A percentile compares a stretch with the other conserved stretches of the same genome.
Conservation (phyloP, 2,113 vertebrate species). For the Athene cunicularia region DNA sequence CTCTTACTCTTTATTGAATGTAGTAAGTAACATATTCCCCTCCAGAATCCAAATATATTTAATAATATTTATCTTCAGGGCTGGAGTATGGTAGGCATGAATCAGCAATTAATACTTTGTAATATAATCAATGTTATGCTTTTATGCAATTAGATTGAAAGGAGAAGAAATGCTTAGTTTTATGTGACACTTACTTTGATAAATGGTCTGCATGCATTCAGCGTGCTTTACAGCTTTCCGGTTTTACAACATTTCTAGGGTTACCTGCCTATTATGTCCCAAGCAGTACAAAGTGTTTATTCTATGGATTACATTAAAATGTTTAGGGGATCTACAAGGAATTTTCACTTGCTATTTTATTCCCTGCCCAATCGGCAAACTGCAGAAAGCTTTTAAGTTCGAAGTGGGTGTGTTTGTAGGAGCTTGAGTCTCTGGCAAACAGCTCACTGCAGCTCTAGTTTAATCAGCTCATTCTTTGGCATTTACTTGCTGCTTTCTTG, state of each 20-base stretch:
- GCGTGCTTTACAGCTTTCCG: neutral
- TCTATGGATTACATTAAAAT: neutral
- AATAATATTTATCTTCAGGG: neutral
- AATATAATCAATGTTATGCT: neutral
- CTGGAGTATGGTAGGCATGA: neutral
- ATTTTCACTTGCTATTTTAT: neutral
- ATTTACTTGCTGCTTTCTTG: constrained; percentile 71
- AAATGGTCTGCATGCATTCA: neutral
- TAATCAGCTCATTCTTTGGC: constrained; percentile 68
- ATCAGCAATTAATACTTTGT: neutral
- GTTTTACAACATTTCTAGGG: neutral
- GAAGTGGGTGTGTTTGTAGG: neutral
- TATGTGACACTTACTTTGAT: neutral
- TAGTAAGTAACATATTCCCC: neutral
- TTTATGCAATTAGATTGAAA: neutral
- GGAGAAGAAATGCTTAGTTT: neutral
- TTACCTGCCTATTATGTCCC: neutral
- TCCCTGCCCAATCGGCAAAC: neutral
- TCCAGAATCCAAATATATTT: neutral
- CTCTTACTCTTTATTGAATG: neutral
- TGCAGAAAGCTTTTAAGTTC: neutral
- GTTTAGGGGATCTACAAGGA: neutral
- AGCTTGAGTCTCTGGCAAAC: constrained; percentile 8
- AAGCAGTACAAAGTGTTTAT: neutral
- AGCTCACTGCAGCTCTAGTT: constrained; percentile 23